These are phyloP conservation scores for Drosophila buzzatii DNA, from an alignment of 2,888 invertebrate genomes.

Conservation along the genomic window DNA sequence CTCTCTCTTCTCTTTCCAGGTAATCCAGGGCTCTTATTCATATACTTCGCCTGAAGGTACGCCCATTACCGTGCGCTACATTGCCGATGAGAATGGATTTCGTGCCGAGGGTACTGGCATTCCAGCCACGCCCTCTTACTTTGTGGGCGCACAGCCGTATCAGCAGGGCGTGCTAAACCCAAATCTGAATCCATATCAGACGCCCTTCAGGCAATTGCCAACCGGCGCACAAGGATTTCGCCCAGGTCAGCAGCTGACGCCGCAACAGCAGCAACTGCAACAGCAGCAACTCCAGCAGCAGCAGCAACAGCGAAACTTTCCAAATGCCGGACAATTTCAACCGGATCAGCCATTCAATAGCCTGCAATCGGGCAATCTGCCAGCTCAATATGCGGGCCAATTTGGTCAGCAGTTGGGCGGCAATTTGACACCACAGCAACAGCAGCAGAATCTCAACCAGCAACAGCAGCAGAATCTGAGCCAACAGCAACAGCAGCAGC, in stretches of 20 bases:
- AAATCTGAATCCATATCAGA: conserved; percentile 83
- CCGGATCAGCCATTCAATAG: conserved; percentile 76
- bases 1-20: conserved; percentile 78
- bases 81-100: conserved; percentile 91
- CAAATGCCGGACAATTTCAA: conserved; percentile 83
- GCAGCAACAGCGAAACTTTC: conserved; percentile 60
- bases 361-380: conserved; percentile 62
- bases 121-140: conserved; percentile 84
- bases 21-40: conserved; percentile 91
- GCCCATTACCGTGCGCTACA: conserved; percentile 89
- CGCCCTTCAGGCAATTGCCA: conserved; percentile 81
- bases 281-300: conserved; percentile 58
- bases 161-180: conserved; percentile 81
- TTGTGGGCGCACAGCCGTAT: conserved; percentile 75
- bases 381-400: conserved; percentile 64
- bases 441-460: conserved; percentile 54
- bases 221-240: conserved; percentile 67
- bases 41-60: conserved; percentile 91
- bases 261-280: conserved; percentile 73
- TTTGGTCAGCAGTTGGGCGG: conserved; percentile 63
- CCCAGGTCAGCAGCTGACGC: conserved; percentile 79
- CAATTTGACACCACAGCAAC: conserved; percentile 55
- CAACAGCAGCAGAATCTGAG: conserved; percentile 57
- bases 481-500: conserved; percentile 69
- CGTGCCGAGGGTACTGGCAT: conserved; percentile 85